Conservation (phyloP, 1,140 invertebrate genomes). For the Calephelis virginiensis region DNA sequence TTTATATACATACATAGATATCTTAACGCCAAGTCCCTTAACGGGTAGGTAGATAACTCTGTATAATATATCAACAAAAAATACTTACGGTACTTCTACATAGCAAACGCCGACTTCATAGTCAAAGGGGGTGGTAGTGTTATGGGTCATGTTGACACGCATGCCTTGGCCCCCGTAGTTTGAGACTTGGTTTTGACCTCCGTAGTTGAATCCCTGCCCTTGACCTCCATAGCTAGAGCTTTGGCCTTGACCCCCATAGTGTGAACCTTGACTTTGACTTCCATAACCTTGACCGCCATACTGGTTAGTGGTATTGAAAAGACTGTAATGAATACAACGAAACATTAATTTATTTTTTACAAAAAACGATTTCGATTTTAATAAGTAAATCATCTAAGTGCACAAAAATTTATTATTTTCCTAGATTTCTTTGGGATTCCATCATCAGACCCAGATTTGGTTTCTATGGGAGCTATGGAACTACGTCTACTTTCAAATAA, state of each 20-base stretch:
- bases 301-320: conserved; percentile 29
- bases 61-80: neutral
- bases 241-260: neutral
- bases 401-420: too few relatives aligned
- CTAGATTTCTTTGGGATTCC: too few relatives aligned
- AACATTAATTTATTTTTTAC: neutral
- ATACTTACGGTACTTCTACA: conserved; percentile 79
- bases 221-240: neutral
- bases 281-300: conserved; percentile 14
- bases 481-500: too few relatives aligned
- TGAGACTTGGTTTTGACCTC: neutral
- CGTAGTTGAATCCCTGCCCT: neutral
- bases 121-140: conserved; percentile 30
- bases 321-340: conserved; percentile 22
- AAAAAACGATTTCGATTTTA: too few relatives aligned
- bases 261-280: neutral
- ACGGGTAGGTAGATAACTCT: too few relatives aligned
- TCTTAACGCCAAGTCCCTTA: too few relatives aligned
- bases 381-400: too few relatives aligned
- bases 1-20: neutral
- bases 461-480: too few relatives aligned
- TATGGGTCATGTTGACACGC: conserved; percentile 18
- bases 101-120: conserved; percentile 75
- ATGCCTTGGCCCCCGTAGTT: conserved; percentile 11
- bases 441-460: too few relatives aligned